Evolutionary conservation across 2,797 vertebrate genomes (phyloP), one percentile per base, ranked within the genome.

Genomic region (Neosilurus hyrtlii): DNA sequence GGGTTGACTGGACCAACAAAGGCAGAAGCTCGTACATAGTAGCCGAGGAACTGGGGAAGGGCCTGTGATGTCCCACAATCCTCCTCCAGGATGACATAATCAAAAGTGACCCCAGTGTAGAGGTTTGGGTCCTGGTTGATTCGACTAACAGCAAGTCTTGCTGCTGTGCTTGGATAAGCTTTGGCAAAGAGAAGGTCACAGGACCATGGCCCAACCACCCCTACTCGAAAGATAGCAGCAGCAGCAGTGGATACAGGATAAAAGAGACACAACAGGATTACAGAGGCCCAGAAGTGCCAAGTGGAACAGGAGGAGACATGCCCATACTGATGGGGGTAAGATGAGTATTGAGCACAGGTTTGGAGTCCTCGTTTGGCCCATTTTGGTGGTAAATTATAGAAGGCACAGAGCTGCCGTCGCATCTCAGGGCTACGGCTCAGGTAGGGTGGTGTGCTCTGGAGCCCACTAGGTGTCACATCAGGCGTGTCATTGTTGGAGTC

Each of bases 1-100:
- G 96, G 96, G 85, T 98, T 98, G 84, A 92, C 87, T 7, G 95
- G 96, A n/a, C 96, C 97, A 54, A 96, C 85, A 84, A 95, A 97
- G 65, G 90, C 96, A 0, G 96, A 96, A 11, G 95, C 94, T 82
- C 91, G 89, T 20, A 94, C 92, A 87, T 92, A 89, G 88, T 95
- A 93, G 70, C 89, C 92, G 75, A 94, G 52, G 86, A 97, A 98
- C 1, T 85, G 87, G 84, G 94, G 80, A 51, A 98, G 90, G 0
- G 93, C 95, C 75, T 84, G 92, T 0, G 95, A 94, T 1, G 96
- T 95, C 82, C 95, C 92, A 87, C 96, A 97, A 52, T 95, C 95
- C 90, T 98, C 96, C 86, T 96, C 89, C 81, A 97, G 91, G 73
- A 98, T 90, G 30, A 90, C 86, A 65, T 94, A 96, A 81, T 96